Base-by-base conservation (phyloP, 2,797 vertebrate genomes). In the Mionectes olivaceus region DNA sequence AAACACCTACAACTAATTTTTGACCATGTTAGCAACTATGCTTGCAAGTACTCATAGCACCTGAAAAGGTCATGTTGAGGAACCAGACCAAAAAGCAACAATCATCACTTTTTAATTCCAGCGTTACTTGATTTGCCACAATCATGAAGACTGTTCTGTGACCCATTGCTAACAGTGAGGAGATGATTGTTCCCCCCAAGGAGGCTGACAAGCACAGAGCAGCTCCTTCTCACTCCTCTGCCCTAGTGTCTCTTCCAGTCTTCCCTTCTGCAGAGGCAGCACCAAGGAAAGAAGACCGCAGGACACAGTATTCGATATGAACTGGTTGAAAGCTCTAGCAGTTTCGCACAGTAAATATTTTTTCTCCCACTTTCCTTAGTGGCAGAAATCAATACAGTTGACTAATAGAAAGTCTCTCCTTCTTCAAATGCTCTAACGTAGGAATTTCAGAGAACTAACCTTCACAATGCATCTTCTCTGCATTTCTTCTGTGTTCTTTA, bases 281-380 rank as follows among this genome's bases (percentile, higher is more conserved):
- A 37, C 33, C 21, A 32, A n/a, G 35, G 39, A 67, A 12, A 43
- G 25, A 60, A 37, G 17, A 47, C 17, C 1, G 0, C 12, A 49
- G 63, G 47, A 90, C 33, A 37, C 35, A 35, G 33, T 74, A 60
- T 83, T 85, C 68, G 60, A 1, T 46, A 64, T 11, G 43, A 49
- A 55, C 13, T 68, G 35, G 39, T 84, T 83, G 76, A 94, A 95
- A 81, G 41, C 63, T 74, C 39, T 55, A 19, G 27, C 44, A 4
- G 65, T 94, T 90, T 65, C 81, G 52, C 67, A 94, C 35, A 46
- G 87, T 84, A 95, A 94, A 95, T 86, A 85, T 71, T 88, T 87
- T 90, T 94, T 94, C 69, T 83, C 65, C 79, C 43, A 55, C 43
- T 87, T 88, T 90, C 61, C 78, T 85, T 65, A 61, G 83, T 90